These are phyloP conservation scores for Meriones psammophilus DNA, from an alignment of 2,797 vertebrate species.

Conservation along the genomic window DNA sequence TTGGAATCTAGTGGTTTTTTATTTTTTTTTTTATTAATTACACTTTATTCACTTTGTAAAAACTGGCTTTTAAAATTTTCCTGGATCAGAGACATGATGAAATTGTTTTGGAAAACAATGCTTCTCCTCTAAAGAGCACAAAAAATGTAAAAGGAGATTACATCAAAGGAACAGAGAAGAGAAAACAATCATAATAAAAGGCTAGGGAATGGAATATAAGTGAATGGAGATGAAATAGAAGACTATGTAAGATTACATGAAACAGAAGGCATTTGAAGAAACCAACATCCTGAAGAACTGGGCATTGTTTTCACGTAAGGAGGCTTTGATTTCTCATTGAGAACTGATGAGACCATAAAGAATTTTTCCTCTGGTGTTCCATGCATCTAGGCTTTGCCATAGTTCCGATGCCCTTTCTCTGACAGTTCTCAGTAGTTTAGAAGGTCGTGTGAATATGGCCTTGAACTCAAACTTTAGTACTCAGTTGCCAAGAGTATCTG, in stretches of 20 bases:
- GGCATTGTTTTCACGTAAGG: background rate
- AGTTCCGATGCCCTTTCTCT: background rate
- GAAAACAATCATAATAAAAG: constrained; percentile 59
- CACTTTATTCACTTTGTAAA: background rate
- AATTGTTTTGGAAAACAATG: constrained; percentile 61
- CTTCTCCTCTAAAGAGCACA: constrained; percentile 9
- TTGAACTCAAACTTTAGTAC: background rate
- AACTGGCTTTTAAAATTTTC: constrained; percentile 62
- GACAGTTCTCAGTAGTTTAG: background rate
- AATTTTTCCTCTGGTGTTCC: background rate
- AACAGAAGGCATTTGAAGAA: constrained; percentile 50
- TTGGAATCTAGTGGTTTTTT: no score
- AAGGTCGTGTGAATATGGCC: background rate
- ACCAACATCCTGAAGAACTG: background rate
- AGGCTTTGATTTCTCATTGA: background rate
- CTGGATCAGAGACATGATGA: background rate
- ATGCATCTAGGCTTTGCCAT: background rate
- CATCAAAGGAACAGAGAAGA: constrained; percentile 57
- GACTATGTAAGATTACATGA: background rate
- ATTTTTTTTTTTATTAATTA: no score
- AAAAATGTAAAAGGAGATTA: constrained; percentile 40
- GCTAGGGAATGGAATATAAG: background rate
- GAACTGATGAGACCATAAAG: background rate
- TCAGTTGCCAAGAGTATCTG: background rate
- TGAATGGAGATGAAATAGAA: constrained; percentile 42